Base-by-base conservation (phyloP, 2,113 vertebrate species). In the Spea multiplicata region DNA sequence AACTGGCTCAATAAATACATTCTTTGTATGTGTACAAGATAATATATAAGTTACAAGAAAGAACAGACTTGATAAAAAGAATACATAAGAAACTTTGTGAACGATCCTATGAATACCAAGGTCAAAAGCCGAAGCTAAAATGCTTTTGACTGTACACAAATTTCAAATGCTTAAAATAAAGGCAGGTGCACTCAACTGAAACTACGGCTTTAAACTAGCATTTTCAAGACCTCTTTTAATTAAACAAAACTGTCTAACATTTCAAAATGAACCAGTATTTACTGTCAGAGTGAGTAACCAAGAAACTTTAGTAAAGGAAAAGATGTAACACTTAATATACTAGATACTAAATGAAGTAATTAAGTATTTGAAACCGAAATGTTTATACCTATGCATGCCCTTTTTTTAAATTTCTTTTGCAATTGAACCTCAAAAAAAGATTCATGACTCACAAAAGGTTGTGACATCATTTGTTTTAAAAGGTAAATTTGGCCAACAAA, bases 101-200 rank as follows among this genome's bases (percentile, higher is more conserved):
- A 68, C 59, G 8, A 44, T 73, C 14, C 64, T 66, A 70, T 49
- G 71, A 67, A 50, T 73, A 46, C 46, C 71, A 80, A 80, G 78
- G 78, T 80, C 78, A 68, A 47, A 80, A 71, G 78, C 74, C 71
- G 61, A 47, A 64, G 71, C 10, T 73, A 45, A 67, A 80, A 48
- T 74, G 52, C 48, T 48, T 61, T 68, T 50, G 52, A 80, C 66
- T 73, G 61, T 67, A 73, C 70, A 79, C 73, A 79, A 79, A 79
- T 79, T 73, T 66, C 77, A 73, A 65, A 17, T 48, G 53, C 52
- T 70, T 66, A 73, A 79, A 79, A 66, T 65, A 67, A 79, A 73
- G 61, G 73, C 76, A 73, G 70, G 67, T 6, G 77, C 77, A 59
- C 48, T 57, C 49, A 55, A 73, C 30, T 52, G 52, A 52, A 79